A percentile compares a stretch with the other conserved stretches of the same genome.
These are phyloP conservation scores for Machimus rusticus DNA, from an alignment of 2,888 invertebrate genomes.

Conservation along the genomic window DNA sequence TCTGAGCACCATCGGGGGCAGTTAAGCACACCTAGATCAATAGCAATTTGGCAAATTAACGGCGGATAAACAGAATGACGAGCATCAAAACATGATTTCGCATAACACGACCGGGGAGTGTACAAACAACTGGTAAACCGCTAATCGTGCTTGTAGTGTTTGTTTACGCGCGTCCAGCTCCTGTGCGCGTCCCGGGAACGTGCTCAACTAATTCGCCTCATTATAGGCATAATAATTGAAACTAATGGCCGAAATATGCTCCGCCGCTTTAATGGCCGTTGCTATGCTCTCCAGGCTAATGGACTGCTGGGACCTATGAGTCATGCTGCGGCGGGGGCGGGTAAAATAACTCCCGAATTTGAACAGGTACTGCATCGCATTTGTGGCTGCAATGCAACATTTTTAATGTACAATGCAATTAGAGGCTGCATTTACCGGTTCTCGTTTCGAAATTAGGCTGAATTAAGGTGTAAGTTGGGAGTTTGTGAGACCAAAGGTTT, in stretches of 20 bases:
- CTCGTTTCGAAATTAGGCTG: background rate
- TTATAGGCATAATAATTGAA: constrained; percentile 44
- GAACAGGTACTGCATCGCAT: background rate
- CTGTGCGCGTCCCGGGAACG: background rate
- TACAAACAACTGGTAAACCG: constrained; percentile 38
- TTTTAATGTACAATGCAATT: background rate
- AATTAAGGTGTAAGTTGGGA: background rate
- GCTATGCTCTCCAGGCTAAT: background rate
- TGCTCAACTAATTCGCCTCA: constrained; percentile 40
- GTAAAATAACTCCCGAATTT: background rate
- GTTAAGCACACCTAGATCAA: constrained; percentile 25
- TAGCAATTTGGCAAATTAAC: constrained; percentile 38
- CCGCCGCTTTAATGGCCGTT: background rate
- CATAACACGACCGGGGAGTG: constrained; percentile 16
- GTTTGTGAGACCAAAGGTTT: too few relatives aligned
- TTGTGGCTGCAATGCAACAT: background rate
- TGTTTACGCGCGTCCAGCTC: constrained; percentile 27
- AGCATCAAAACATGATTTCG: constrained; percentile 42
- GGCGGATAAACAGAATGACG: constrained; percentile 15
- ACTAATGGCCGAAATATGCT: constrained; percentile 45
- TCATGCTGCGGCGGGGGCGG: background rate
- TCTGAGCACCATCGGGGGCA: background rate
- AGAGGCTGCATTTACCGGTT: background rate
- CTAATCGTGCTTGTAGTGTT: constrained; percentile 46
- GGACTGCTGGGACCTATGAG: background rate